Evolutionary conservation across 2,888 invertebrate species (phyloP), one percentile per base, ranked within the genome.

Genomic region (Orgyia antiqua): DNA sequence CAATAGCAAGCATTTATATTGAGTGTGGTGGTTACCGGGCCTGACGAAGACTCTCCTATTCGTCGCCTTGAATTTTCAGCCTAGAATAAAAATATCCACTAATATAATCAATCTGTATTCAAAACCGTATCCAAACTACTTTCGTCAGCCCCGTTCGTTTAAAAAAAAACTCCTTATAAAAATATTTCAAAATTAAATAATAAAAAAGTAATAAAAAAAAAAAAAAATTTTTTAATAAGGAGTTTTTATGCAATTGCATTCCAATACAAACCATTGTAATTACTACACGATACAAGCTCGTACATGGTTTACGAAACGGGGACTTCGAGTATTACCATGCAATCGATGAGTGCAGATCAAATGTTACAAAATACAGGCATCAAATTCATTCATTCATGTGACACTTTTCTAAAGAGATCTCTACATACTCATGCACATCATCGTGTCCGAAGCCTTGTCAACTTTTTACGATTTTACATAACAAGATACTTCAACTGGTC

Each of bases 41-140:
- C 65, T 66, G 65, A 66, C 64, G 65, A 66, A 57, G 65, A 57
- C 54, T 66, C 65, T 44, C 65, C 57, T 56, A 56, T 64, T 58
- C 65, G 61, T 58, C 65, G 65, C 65, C 65, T 65, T 65, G 64
- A 63, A 65, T 60, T 66, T 51, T 66, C 65, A 54, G 65, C 64
- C 65, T 66, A 66, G 64, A 66, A 66, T 63, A 52, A 66, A 56
- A 66, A 66, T 51, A 39, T 58, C 58, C 56, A 57, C 61, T 58
- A 57, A 51, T 58, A 46, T 63, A 51, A 49, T 48, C 42, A 39
- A 50, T 45, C 45, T 44, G 49, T 51, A 51, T 54, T 29, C 25
- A 24, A n/a, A n/a, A 13, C 21, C 23, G 41, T 46, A 26, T 52
- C 42, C 50, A 53, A 52, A 59, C 61, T 66, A 65, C 65, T 52